Evolutionary conservation across 2,888 invertebrate genomes (phyloP).

Genomic region (Apotomis turbidana): DNA sequence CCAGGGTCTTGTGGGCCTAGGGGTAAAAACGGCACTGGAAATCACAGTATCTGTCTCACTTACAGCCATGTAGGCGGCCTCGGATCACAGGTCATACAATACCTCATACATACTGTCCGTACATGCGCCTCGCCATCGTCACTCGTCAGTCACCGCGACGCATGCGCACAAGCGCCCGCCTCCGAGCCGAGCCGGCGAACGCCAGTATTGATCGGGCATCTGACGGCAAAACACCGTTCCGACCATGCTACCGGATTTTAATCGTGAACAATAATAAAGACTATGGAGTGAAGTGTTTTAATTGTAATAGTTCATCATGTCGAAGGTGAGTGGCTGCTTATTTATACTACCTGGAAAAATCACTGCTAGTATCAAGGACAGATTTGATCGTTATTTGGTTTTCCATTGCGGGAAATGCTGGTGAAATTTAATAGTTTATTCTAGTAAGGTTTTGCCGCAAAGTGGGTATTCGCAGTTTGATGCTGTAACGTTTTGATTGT

Average conservation of each 20-base stretch:
- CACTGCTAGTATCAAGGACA: conserved; percentile 33
- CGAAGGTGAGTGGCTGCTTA: conserved; percentile 68
- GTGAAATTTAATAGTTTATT: conserved; percentile 3
- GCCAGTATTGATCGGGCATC: conserved; percentile 79
- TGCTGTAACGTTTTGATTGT: conserved; percentile 26
- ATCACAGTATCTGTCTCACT: neutral
- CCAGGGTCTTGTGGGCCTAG: no score
- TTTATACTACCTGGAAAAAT: conserved; percentile 16
- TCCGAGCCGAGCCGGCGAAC: conserved; percentile 56
- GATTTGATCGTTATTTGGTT: conserved; percentile 28
- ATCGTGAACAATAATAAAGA: conserved; percentile 47
- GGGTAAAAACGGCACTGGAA: neutral
- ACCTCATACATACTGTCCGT: conserved; percentile 49
- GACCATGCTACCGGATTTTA: conserved; percentile 66
- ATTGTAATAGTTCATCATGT: conserved; percentile 63
- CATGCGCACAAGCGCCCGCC: conserved; percentile 63
- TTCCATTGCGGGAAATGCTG: conserved; percentile 15
- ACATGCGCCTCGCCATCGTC: conserved; percentile 65
- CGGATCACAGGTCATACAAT: conserved; percentile 45
- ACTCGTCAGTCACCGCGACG: conserved; percentile 73
- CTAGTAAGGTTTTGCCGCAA: conserved; percentile 5
- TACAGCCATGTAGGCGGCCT: conserved; percentile 43
- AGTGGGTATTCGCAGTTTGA: neutral
- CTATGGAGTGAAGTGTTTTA: conserved; percentile 58
- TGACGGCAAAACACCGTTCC: conserved; percentile 69